These are phyloP conservation scores for Trichomalopsis sarcophagae DNA, from an alignment of 1,140 invertebrate species.

Conservation along the genomic window DNA sequence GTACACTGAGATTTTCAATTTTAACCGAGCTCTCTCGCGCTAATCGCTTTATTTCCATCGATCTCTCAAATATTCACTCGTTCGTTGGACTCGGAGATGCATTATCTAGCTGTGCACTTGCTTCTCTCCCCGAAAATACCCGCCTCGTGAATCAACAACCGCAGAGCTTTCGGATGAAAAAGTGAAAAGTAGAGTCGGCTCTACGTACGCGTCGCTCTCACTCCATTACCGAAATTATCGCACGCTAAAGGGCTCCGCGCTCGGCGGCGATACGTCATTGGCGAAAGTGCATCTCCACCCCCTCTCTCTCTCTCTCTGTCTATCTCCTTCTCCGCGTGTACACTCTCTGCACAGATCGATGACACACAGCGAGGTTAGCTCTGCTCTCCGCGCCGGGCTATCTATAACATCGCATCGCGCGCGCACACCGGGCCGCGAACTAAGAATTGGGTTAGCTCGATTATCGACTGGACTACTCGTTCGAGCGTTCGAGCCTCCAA, in stretches of 20 bases:
- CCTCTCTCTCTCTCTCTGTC: neutral
- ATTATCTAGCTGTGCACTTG: no score
- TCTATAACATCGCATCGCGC: slow-evolving; percentile 31
- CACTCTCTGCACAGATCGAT: neutral
- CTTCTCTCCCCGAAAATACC: no score
- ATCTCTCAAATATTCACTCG: no score
- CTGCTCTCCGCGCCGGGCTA: neutral
- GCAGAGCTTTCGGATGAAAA: no score
- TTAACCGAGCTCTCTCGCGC: no score
- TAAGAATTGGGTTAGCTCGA: slow-evolving; percentile 48
- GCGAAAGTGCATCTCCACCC: slow-evolving; percentile 17
- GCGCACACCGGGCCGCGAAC: neutral
- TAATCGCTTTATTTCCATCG: no score
- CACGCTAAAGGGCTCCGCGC: neutral
- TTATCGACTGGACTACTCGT: slow-evolving; percentile 10
- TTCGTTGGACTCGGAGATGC: no score
- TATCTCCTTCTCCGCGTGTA: neutral
- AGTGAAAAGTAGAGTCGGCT: no score
- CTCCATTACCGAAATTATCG: slow-evolving; percentile 14
- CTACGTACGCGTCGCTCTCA: neutral
- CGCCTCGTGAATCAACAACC: no score
- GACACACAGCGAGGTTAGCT: neutral
- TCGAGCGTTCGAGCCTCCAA: neutral
- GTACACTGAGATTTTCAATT: no score
- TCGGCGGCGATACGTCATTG: neutral